A percentile compares a stretch with the other conserved stretches of the same genome.
Conservation (phyloP, 2,113 vertebrate species). For the Sinocyclocheilus rhinocerous region DNA sequence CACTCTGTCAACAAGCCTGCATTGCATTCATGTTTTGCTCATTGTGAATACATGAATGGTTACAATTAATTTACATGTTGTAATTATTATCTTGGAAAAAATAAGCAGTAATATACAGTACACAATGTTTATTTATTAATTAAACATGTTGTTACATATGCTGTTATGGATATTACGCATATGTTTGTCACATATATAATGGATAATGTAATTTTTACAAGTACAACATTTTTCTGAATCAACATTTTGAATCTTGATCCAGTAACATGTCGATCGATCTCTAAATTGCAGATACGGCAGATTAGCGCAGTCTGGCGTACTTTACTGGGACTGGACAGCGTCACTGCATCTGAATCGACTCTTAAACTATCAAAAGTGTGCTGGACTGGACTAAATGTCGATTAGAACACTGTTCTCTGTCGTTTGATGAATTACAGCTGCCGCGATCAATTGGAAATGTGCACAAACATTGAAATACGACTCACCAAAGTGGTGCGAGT, state of each 20-base stretch:
- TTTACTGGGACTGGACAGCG: background rate
- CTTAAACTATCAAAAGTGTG: background rate
- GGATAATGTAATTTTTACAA: background rate
- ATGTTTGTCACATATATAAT: background rate
- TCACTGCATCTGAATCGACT: background rate
- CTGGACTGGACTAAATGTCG: background rate
- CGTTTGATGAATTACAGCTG: background rate
- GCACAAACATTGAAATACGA: background rate
- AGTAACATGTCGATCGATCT: background rate
- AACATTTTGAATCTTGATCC: background rate
- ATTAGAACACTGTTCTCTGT: background rate
- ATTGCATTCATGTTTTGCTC: constrained; percentile 64
- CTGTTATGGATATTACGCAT: background rate
- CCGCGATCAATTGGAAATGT: background rate
- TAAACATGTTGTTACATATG: background rate
- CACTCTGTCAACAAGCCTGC: constrained; percentile 64
- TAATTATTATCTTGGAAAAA: constrained; percentile 62
- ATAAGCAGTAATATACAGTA: constrained; percentile 26
- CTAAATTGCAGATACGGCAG: background rate
- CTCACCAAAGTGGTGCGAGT: background rate
- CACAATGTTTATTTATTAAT: background rate
- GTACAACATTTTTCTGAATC: background rate
- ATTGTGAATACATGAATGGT: constrained; percentile 61
- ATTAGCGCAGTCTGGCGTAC: background rate
- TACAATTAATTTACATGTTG: constrained; percentile 66